Evolutionary conservation across 2,113 vertebrate genomes (phyloP), one percentile per base, ranked within the genome.

Genomic region (Mandrillus leucophaeus): DNA sequence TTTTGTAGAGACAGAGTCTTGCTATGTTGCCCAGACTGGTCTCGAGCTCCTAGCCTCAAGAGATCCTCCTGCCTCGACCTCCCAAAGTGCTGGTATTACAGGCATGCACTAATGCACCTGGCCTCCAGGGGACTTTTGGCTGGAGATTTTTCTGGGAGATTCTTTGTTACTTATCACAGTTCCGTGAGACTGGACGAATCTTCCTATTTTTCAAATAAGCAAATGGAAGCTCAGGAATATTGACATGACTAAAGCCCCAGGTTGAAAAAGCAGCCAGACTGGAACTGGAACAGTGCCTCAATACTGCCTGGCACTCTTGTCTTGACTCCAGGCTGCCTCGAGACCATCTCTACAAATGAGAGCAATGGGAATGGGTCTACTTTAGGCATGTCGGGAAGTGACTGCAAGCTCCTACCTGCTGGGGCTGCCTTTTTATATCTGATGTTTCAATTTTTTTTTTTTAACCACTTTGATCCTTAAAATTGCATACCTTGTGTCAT

Each of bases 211-310:
- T 79, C 57, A 61, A 40, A 40, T 2, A 35, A 66, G 68, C 30
- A n/a, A 75, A 72, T 0, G 3, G 55, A 68, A 72, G 5, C 16
- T 64, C 64, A 25, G 14, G 13, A 70, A 52, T 30, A 82, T 0
- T 61, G 78, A 79, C 25, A 3, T 18, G 40, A 48, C 30, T 8
- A 14, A 9, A 55, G 52, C 40, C 40, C 32, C n/a, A 35, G 10
- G 14, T 1, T 78, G 86, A 52, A 70, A 48, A 76, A 55, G 30
- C 27, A 35, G 52, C 45, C 12, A 32, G 8, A 9, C 6, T 3
- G 2, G 40, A 22, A 43, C 35, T 10, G 2, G 12, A 20, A 27
- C 4, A 23, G 13, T 0, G 20, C 35, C 27, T 43, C 11, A 10
- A 20, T 22, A 64, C 14, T 5, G n/a, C 18, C 23, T 25, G 3